These are phyloP conservation scores for Ascaphus truei DNA, from an alignment of 2,113 vertebrate genomes.

Conservation along the genomic window DNA sequence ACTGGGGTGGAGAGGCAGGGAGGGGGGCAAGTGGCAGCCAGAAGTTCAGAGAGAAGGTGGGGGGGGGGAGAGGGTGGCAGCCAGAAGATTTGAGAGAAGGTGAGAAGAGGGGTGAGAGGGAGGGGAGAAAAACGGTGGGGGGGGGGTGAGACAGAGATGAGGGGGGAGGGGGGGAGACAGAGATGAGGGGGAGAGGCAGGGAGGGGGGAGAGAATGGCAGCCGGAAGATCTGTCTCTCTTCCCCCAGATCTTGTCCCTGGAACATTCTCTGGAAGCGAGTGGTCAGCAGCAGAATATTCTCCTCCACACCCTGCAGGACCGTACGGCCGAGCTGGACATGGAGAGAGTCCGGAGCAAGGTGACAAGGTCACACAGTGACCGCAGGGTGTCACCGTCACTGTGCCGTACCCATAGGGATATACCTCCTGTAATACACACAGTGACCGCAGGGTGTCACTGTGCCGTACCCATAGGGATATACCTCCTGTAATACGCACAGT, in stretches of 20 bases:
- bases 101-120: not conserved
- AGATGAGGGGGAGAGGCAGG: not conserved
- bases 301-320: slow-evolving; percentile 71
- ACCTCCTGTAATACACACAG: no score
- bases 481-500: no score
- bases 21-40: not conserved
- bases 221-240: not conserved
- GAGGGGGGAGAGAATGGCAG: no score
- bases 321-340: slow-evolving; percentile 70
- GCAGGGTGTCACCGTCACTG: no score
- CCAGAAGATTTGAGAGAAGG: no score
- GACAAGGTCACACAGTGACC: slow-evolving; percentile 34
- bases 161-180: not conserved
- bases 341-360: slow-evolving; percentile 72
- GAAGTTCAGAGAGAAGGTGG: slow-evolving; percentile 46
- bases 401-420: no score
- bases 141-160: not conserved
- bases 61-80: not conserved
- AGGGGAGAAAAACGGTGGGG: not conserved
- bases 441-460: no score
- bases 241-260: slow-evolving; percentile 44
- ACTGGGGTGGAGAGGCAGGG: no score
- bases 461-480: no score
- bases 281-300: slow-evolving; percentile 60
- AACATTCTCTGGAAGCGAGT: slow-evolving; percentile 42